Conservation (phyloP, 2,888 invertebrate genomes). For the Silvanus unidentatus region DNA sequence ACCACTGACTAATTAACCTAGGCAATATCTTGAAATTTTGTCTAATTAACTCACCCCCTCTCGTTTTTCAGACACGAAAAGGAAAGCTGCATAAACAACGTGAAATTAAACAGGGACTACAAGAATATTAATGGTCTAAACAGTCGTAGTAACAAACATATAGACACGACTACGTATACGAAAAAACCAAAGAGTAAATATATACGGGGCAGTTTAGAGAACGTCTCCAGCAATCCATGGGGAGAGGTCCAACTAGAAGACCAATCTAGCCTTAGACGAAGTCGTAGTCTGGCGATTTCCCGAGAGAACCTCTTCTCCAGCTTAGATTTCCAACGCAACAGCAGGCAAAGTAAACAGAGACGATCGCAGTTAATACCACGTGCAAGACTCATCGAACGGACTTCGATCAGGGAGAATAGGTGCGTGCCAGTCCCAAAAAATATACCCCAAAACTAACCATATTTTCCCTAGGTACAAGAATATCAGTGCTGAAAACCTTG, state of each 20-base stretch:
- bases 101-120: slow-evolving; percentile 34
- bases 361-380: slow-evolving; percentile 75
- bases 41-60: no score
- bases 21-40: no score
- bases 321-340: slow-evolving; percentile 54
- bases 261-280: slow-evolving; percentile 28
- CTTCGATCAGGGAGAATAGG: slow-evolving; percentile 51
- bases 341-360: slow-evolving; percentile 17
- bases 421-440: slow-evolving; percentile 37
- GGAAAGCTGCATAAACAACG: slow-evolving; percentile 41
- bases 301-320: slow-evolving; percentile 71
- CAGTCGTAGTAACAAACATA: no score
- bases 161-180: slow-evolving; percentile 11
- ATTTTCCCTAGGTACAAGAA: slow-evolving; percentile 28
- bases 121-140: no score
- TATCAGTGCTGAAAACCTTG: slow-evolving; percentile 31
- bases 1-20: no score
- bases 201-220: slow-evolving; percentile 39
- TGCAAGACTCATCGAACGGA: slow-evolving; percentile 71
- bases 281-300: slow-evolving; percentile 51
- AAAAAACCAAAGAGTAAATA: slow-evolving; percentile 2
- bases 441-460: neutral
- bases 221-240: slow-evolving; percentile 39
- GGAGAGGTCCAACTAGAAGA: slow-evolving; percentile 15
- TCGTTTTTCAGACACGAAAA: slow-evolving; percentile 40